Evolutionary conservation across 2,797 vertebrate genomes (phyloP), one percentile per base, ranked within the genome.

Genomic region (Trichosurus vulpecula): DNA sequence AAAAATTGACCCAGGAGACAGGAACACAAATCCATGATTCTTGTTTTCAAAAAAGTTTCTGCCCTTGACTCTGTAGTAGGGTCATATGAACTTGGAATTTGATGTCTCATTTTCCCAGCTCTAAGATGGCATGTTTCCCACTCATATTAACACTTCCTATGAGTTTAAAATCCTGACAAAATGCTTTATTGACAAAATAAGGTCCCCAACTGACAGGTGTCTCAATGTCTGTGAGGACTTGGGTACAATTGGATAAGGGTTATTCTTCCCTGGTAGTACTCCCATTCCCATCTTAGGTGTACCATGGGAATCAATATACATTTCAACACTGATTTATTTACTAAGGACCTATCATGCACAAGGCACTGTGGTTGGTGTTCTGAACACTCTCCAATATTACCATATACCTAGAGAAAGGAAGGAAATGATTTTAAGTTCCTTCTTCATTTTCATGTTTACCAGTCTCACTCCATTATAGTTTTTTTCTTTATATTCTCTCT

Each of bases 361-460:
- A 31, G 55, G 0, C 27, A 56, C 4, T 57, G 11, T 58, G 29
- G 29, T 58, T 22, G 3, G 6, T 58, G 10, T 9, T 31, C 57
- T 58, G 29, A 31, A 31, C 14, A 58, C 57, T 58, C 6, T 2
- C 57, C 58, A 29, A 58, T 58, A 29, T 31, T 58, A 30, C 57
- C 10, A 3, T 57, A 57, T 11, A 58, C 3, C 19, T 61, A 61
- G 13, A 58, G 12, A 61, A 61, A 35, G 14, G 35, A n/a, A n/a
- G 35, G 61, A n/a, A 66, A 66, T 16, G n/a, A 89, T 53, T 90
- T 58, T 91, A 53, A 81, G 0, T 93, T 1, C 13, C 35, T 91
- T 94, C 51, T 92, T 6, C 30, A 89, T 30, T 93, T 27, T 54
- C 12, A 58, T 92, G n/a, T 81, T 93, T 95, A 52, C 6, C 61